Conservation (phyloP, 2,113 vertebrate genomes). For the Eptesicus fuscus region DNA sequence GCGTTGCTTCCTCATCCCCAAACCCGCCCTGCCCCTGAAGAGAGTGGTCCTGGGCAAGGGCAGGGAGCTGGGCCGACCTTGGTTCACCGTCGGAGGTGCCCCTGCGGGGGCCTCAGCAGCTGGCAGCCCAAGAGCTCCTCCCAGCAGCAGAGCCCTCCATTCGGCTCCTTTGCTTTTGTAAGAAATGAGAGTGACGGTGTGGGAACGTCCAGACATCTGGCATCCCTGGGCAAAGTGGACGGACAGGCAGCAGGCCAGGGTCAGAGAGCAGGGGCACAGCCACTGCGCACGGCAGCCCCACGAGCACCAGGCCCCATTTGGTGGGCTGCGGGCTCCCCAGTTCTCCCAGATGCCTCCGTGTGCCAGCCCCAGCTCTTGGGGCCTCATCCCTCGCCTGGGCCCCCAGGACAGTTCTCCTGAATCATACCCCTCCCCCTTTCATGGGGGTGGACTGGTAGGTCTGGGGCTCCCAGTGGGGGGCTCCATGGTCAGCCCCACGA, state of each 20-base stretch:
- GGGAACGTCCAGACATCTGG: neutral
- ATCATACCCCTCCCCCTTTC: neutral
- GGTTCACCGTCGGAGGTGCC: too few species aligned
- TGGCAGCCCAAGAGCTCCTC: neutral
- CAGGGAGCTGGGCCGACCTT: too few species aligned
- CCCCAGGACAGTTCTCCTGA: neutral
- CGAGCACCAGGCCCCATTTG: neutral
- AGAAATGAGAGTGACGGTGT: neutral
- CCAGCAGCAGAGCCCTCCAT: neutral
- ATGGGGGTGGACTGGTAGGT: neutral
- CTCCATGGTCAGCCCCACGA: neutral
- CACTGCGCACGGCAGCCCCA: neutral
- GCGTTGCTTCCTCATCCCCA: neutral
- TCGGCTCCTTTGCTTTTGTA: neutral
- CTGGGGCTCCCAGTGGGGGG: neutral
- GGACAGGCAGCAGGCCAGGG: neutral
- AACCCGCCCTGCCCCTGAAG: too few species aligned
- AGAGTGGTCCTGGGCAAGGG: neutral
- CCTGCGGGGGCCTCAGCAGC: neutral
- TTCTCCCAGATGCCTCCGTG: accelerated
- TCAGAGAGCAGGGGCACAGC: neutral
- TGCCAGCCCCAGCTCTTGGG: neutral
- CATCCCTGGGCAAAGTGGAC: neutral
- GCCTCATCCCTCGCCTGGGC: neutral
- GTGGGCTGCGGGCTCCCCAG: neutral